Conservation (phyloP, 1,140 invertebrate genomes). For the Antheraea mylitta region DNA sequence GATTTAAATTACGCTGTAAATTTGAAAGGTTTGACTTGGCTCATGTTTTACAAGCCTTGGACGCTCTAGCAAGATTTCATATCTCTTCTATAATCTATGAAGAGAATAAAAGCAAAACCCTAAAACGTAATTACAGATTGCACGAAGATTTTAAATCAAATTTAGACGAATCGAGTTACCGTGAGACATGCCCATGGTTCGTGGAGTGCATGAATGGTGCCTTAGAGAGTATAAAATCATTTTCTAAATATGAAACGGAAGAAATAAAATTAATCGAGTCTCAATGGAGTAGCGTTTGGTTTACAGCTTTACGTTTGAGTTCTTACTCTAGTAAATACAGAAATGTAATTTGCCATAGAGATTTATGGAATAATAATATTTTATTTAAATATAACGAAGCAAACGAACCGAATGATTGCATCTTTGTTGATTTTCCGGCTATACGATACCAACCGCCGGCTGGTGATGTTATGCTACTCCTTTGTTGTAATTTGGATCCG, state of each 20-base stretch:
- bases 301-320: constrained; percentile 39
- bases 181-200: constrained; percentile 44
- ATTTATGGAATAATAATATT: constrained; percentile 83
- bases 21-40: too few species aligned
- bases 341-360: constrained; percentile 81
- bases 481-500: constrained; percentile 58
- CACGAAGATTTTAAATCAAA: constrained; percentile 44
- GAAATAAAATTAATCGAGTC: constrained; percentile 39
- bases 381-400: constrained; percentile 77
- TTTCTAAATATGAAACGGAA: constrained; percentile 45
- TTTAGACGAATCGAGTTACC: constrained; percentile 49
- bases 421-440: constrained; percentile 82
- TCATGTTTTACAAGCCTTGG: constrained; percentile 52
- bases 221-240: constrained; percentile 48
- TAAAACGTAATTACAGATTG: constrained; percentile 37
- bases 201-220: constrained; percentile 54
- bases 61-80: constrained; percentile 59
- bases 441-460: constrained; percentile 79
- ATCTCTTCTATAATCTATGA: constrained; percentile 61
- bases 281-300: constrained; percentile 53
- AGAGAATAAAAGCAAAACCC: constrained; percentile 41
- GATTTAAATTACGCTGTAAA: too few species aligned
- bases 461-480: constrained; percentile 76
- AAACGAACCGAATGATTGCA: constrained; percentile 66
- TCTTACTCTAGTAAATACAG: constrained; percentile 38